Conservation (phyloP, 1,140 invertebrate species). For the Doryteuthis pealeii region DNA sequence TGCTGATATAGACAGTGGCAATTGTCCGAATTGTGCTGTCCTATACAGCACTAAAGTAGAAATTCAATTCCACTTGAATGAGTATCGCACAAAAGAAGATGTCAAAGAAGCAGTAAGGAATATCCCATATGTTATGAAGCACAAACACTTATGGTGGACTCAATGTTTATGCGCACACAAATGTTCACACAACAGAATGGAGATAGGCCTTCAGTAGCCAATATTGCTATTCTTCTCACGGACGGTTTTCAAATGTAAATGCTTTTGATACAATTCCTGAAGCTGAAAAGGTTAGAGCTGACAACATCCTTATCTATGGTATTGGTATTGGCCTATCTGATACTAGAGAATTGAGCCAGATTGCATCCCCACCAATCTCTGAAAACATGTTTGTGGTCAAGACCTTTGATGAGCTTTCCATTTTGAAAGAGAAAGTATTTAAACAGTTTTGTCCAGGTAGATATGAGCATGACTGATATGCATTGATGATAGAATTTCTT, state of each 20-base stretch:
- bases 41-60: constrained; percentile 27
- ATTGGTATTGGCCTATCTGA: constrained; percentile 37
- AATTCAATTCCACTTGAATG: constrained; percentile 34
- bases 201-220: constrained; percentile 29
- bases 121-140: constrained; percentile 31
- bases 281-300: constrained; percentile 7
- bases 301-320: constrained; percentile 31
- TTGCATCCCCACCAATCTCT: constrained; percentile 16
- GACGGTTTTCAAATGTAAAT: constrained; percentile 33
- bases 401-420: constrained; percentile 40
- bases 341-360: constrained; percentile 25
- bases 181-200: constrained; percentile 34
- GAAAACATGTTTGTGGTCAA: constrained; percentile 36
- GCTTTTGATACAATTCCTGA: constrained; percentile 16
- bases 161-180: constrained; percentile 24
- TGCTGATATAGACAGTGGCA: constrained; percentile 15
- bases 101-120: constrained; percentile 27
- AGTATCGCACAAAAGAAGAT: constrained; percentile 22
- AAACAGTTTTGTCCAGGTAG: no score
- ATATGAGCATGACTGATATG: no score
- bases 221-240: constrained; percentile 38
- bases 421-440: constrained; percentile 27
- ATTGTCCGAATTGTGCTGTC: constrained; percentile 20
- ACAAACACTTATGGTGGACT: constrained; percentile 41
- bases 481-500: no score